A percentile compares a stretch with the other conserved stretches of the same genome.
Evolutionary conservation across 2,888 invertebrate genomes (phyloP).

Genomic region (Bedellia somnulentella): DNA sequence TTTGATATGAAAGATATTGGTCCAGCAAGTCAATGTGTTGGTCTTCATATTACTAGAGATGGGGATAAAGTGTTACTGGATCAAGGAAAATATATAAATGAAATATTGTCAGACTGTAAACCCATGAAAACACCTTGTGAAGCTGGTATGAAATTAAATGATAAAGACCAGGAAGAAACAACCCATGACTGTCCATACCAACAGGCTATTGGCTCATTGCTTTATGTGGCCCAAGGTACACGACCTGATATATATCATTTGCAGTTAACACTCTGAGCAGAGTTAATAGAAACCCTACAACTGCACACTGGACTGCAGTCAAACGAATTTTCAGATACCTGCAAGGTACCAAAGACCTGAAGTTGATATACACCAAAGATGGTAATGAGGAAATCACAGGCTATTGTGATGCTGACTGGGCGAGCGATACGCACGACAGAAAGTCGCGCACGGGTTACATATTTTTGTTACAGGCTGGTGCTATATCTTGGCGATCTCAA

Average conservation of each 20-base stretch:
- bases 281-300: slow-evolving; percentile 7
- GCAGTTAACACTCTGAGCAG: slow-evolving; percentile 7
- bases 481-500: slow-evolving; percentile 11
- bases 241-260: slow-evolving; percentile 8
- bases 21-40: slow-evolving; percentile 2
- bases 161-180: slow-evolving; percentile 2
- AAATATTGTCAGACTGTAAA: slow-evolving; percentile 7
- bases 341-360: slow-evolving; percentile 8
- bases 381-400: too few species aligned
- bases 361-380: slow-evolving; percentile 6
- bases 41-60: slow-evolving; percentile 5
- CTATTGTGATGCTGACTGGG: slow-evolving; percentile 11
- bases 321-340: slow-evolving; percentile 11
- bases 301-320: slow-evolving; percentile 9
- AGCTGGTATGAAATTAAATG: too few species aligned
- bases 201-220: slow-evolving; percentile 3
- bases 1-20: slow-evolving; percentile 9
- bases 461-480: slow-evolving; percentile 10
- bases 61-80: slow-evolving; percentile 3
- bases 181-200: slow-evolving; percentile 7
- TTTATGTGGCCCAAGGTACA: slow-evolving; percentile 6
- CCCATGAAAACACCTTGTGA: too few species aligned
- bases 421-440: slow-evolving; percentile 7
- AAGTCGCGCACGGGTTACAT: slow-evolving; percentile 10
- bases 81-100: slow-evolving; percentile 7